Evolutionary conservation across 2,888 invertebrate species (phyloP), one percentile per base, ranked within the genome.

Genomic region (Subacronicta megacephala): DNA sequence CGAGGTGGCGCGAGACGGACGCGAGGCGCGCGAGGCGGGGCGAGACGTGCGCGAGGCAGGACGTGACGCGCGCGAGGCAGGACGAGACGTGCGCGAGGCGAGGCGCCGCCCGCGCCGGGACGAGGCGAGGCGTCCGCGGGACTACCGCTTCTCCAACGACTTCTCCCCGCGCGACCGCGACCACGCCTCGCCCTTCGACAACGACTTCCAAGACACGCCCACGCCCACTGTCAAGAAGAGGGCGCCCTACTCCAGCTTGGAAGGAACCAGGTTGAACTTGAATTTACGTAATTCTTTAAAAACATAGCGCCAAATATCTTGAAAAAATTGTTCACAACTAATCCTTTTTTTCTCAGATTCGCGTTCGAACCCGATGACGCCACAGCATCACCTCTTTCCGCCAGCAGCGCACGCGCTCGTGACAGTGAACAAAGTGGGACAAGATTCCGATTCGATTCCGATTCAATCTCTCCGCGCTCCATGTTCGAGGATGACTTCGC

Each of bases 401-500:
- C 69, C 5, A 83, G 89, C 79, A 88, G 90, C 59, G 77, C 82
- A 1, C 87, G 89, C 41, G 87, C 83, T 0, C 82, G 85, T 5
- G 88, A 85, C 72, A 85, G 82, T 18, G 91, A 88, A 60, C 86
- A 89, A 13, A 84, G 89, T 16, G 85, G 88, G 49, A 75, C 91
- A 0, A 85, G 90, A n/a, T 92, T 81, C 84, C 90, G 88, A 26
- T 92, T 88, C 89, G 94, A 90, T 79, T 94, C 87, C 69, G 95
- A 90, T 72, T 92, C 92, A 18, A 70, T 92, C 12, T 93, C 93
- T 0, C 92, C 92, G 0, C 86, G 93, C 3, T 93, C 93, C 15
- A 85, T 92, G 73, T 97, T 97, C 83, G 96, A 97, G 80, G 97
- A 97, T 82, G 96, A 97, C 83, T 97, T 97, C 74, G 95, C 96